Evolutionary conservation across 2,797 vertebrate species (phyloP), one percentile per base, ranked within the genome.

Genomic region (Sarcoramphus papa): DNA sequence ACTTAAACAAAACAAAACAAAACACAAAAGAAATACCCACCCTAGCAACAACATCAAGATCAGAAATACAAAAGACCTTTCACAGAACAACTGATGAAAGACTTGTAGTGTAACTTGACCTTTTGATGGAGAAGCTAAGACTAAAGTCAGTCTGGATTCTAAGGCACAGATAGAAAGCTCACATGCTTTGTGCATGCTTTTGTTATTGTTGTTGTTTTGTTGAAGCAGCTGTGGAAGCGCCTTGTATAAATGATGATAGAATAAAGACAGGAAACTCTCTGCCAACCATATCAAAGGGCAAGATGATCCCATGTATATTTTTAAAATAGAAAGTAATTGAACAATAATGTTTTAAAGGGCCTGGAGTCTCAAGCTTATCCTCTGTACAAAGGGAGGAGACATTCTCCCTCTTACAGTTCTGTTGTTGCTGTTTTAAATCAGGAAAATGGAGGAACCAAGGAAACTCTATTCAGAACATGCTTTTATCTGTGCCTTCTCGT

Each of bases 1-100:
- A 94, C 35, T 81, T 77, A 90, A 91, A 62, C 40, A 92, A 59
- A 65, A 64, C 69, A 78, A 79, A 84, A 50, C 13, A 75, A 56
- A 94, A 81, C 20, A 21, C 19, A 48, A 21, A 15, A 70, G 22
- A 77, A 35, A 27, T 8, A 37, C 24, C 62, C 37, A 79, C 24
- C 51, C 47, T 65, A 86, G 77, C 85, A 87, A 93, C 50, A 79
- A 73, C 41, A 62, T 90, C 72, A 65, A 79, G 88, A 94, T 94
- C 40, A 87, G 79, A 69, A 85, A 64, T 79, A 92, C 53, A 86
- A 93, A 91, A 65, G 56, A 35, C 6, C 17, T 94, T 85, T 56
- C 47, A 51, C 12, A 82, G 41, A 35, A 72, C 19, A 92, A 73
- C 18, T 80, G 85, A 90, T 89, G 92, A 95, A 96, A 95, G 80